phyloP scores from a whole-genome alignment of 2,797 vertebrate genomes.

The Orientallactaga sibirica region DNA sequence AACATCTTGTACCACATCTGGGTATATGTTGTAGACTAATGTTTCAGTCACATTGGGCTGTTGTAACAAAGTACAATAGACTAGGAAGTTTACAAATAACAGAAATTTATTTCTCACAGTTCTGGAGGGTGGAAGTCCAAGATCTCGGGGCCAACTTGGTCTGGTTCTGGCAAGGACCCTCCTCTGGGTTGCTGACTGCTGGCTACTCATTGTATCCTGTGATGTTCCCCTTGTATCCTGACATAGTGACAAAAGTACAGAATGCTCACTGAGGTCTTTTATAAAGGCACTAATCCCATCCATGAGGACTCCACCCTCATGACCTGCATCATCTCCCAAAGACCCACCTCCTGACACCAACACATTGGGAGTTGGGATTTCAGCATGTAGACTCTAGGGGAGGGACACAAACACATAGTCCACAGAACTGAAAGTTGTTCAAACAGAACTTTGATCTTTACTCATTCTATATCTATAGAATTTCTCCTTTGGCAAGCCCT shows the following conservation, averaged over 20 bases:
- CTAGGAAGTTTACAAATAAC: neutral
- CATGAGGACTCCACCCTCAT: neutral
- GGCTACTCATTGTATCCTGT: neutral
- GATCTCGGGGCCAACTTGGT: constrained; percentile 8
- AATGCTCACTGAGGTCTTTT: neutral
- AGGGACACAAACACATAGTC: neutral
- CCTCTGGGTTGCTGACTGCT: constrained; percentile 34
- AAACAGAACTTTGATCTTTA: neutral
- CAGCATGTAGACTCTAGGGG: neutral
- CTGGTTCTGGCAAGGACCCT: neutral
- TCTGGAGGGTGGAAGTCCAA: neutral
- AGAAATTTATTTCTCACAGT: constrained; percentile 41
- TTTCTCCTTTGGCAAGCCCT: neutral
- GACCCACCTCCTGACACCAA: neutral
- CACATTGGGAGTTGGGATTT: neutral
- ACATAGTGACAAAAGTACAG: neutral
- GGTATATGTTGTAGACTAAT: neutral
- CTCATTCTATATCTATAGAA: neutral
- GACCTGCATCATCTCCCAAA: neutral
- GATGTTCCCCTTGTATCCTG: neutral
- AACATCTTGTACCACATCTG: neutral
- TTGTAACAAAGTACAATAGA: neutral
- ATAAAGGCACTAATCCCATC: neutral
- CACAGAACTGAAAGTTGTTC: neutral
- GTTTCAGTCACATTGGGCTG: neutral